phyloP scores from a whole-genome alignment of 2,888 invertebrate species.

The Digitonthophagus gazella region DNA sequence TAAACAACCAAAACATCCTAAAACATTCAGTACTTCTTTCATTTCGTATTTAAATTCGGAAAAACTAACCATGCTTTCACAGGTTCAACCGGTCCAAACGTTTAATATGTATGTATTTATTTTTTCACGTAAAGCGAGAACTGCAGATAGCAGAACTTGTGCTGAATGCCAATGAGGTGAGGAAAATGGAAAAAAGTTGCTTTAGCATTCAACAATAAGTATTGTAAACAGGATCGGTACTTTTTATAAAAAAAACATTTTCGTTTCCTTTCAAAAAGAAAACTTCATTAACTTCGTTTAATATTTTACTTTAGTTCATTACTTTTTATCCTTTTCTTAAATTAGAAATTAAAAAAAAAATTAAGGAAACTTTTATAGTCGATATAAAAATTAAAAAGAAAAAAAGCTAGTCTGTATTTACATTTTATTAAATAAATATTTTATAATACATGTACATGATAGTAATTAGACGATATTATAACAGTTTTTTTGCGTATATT shows the following conservation, averaged over 20 bases:
- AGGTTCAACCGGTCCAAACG: not conserved
- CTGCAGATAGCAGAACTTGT: not conserved
- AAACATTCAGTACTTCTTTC: not conserved
- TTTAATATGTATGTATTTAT: not conserved
- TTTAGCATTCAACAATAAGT: not conserved
- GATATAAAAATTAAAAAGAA: not conserved
- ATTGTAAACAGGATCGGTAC: not conserved
- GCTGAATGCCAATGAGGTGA: not conserved
- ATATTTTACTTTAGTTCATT: no score
- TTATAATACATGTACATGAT: constrained; percentile 45
- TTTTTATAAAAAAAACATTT: not conserved
- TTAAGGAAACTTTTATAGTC: no score
- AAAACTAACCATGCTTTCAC: not conserved
- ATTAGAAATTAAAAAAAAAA: no score
- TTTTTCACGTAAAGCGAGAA: not conserved
- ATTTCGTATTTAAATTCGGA: not conserved
- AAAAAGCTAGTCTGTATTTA: constrained; percentile 28
- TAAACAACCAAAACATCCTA: not conserved
- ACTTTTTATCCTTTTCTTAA: no score
- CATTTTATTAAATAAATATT: constrained; percentile 49
- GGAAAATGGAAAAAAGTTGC: not conserved
- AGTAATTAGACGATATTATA: constrained; percentile 19
- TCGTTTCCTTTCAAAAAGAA: not conserved
- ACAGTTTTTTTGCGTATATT: constrained; percentile 8
- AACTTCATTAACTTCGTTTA: no score